These are phyloP conservation scores for Caranx melampygus DNA, from an alignment of 2,113 vertebrate genomes.

Conservation along the genomic window DNA sequence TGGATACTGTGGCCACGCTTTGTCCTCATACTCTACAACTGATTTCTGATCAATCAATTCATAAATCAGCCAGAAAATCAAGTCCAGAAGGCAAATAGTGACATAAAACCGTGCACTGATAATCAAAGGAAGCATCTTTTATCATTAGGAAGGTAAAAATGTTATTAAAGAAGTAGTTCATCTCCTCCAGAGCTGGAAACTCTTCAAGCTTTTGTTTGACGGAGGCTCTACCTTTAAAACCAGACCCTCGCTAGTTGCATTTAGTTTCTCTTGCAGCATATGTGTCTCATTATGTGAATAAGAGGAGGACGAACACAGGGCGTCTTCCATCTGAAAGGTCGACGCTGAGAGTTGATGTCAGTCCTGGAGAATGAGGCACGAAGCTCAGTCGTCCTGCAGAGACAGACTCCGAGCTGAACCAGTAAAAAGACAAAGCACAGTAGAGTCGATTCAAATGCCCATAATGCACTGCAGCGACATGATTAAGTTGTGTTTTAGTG, in stretches of 20 bases:
- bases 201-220: slow-evolving; percentile 12
- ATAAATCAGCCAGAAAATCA: neutral
- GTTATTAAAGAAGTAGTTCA: neutral
- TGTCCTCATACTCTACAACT: neutral
- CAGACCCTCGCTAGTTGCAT: neutral
- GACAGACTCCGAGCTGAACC: neutral
- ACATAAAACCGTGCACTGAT: neutral
- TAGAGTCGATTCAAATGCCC: neutral
- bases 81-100: neutral
- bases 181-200: neutral
- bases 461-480: neutral
- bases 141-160: neutral
- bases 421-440: neutral
- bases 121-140: neutral
- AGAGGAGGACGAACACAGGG: fast-evolving
- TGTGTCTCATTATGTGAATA: slow-evolving; percentile 29
- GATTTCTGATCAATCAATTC: no score
- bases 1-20: neutral
- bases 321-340: slow-evolving; percentile 7
- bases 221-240: neutral
- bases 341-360: neutral
- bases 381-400: no score
- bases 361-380: neutral
- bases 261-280: neutral
- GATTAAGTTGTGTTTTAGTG: neutral